Evolutionary conservation across 2,797 vertebrate species (phyloP), one percentile per base, ranked within the genome.

Genomic region (Meda fulgida): DNA sequence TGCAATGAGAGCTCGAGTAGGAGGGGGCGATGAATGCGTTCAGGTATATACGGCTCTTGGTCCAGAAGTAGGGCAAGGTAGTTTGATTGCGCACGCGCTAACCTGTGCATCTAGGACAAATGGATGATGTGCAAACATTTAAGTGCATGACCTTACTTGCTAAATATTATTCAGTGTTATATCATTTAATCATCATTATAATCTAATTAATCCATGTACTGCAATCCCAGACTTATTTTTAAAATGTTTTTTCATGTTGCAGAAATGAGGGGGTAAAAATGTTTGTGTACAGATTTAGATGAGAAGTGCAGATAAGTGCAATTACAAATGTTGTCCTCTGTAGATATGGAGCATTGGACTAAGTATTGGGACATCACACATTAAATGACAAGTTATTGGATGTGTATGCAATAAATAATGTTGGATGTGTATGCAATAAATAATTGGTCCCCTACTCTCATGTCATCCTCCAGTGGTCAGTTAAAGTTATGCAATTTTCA

Each of bases 1-100:
- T 93, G 95, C 94, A 94, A 92, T 92, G 94, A 93, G 94, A 89
- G 76, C 66, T 84, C 84, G 60, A 38, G 63, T 67, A 78, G 85
- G 76, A 76, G 75, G 87, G 71, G 84, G 63, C 75, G 75, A 88
- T 66, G 84, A 70, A 71, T 58, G 46, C 86, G 88, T 72, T 84
- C 86, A 76, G 78, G 84, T 51, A 86, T 67, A 90, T 89, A 88
- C 92, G 94, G 94, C 92, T 93, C 91, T 77, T 40, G 60, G 19
- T 82, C 55, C 73, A 82, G 58, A 89, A 84, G 78, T 86, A 86
- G 83, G 87, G 78, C 88, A 83, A 78, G 86, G 85, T 85, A 71
- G 82, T 85, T 81, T 86, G 84, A 84, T 89, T 88, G 87, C 84
- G 83, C 83, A 84, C 86, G 80, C 86, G 86, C 60, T 83, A 83